Evolutionary conservation across 2,113 vertebrate genomes (phyloP).

Genomic region (Emydocephalus ijimae): DNA sequence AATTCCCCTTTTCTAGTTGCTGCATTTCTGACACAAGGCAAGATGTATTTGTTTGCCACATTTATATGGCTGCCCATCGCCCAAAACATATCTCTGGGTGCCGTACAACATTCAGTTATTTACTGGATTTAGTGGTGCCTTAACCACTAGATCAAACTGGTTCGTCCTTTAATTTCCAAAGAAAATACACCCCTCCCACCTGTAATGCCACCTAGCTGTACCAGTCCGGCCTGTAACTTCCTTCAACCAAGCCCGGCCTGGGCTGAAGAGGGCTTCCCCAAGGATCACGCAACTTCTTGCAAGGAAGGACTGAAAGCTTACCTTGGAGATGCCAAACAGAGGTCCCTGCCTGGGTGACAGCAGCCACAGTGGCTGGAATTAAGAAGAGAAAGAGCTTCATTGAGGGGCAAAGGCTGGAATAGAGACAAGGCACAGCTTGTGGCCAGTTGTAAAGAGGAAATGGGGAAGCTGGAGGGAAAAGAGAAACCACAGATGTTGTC

Average conservation of each 20-base stretch:
- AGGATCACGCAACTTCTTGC: not conserved
- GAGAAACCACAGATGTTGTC: not conserved
- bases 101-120: not conserved
- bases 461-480: not conserved
- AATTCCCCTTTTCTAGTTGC: not conserved
- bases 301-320: not conserved
- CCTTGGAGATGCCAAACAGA: not conserved
- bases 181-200: not conserved
- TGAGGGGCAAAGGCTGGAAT: too few species aligned
- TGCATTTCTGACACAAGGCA: not conserved
- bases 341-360: not conserved
- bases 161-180: not conserved
- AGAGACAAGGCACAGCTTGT: not conserved
- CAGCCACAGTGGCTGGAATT: not conserved
- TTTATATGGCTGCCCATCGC: not conserved
- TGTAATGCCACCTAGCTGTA: not conserved
- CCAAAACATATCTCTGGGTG: not conserved
- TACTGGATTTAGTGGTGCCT: not conserved
- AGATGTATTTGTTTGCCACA: not conserved
- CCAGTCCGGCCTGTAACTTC: not conserved
- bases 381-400: not conserved
- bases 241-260: not conserved
- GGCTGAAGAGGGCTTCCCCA: not conserved
- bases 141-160: not conserved
- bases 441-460: not conserved